Evolutionary conservation across 2,888 invertebrate genomes (phyloP), one percentile per base, ranked within the genome.

Genomic region (Spodoptera exigua): DNA sequence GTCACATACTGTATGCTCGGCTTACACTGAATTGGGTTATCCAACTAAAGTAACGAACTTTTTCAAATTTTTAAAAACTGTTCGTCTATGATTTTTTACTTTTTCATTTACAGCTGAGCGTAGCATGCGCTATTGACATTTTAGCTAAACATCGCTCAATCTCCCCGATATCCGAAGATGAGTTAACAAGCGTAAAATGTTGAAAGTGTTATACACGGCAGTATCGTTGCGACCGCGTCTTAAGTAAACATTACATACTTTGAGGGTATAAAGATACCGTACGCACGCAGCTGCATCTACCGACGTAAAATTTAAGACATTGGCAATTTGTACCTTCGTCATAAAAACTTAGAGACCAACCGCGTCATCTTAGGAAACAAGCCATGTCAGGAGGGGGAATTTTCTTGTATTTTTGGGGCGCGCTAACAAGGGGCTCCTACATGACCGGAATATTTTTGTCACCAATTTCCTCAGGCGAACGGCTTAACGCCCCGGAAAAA

Each of bases 371-470:
- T 83, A 78, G 80, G 84, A 84, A 87, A 87, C 84, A 87, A 84
- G 86, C 86, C 83, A 74, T 85, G 89, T 90, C 88, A 88, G 86
- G 67, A 77, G 81, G 82, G 82, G 86, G 78, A 82, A 83, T 87
- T 85, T 85, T 82, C 87, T 83, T 88, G 85, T 90, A 88, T 91
- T 90, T 87, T 86, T 86, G 81, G 84, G 82, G 84, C 78, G 80
- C 87, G 86, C 87, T 93, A 93, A 92, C 92, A 93, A 93, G 92
- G 86, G 87, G 82, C 81, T 73, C 70, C 82, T 88, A 90, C 93
- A 94, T 92, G 93, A 93, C 89, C 87, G 86, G 93, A 94, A 94
- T 94, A 93, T 90, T 92, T 90, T 89, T 87, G 89, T 89, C 91
- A 86, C 87, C 89, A 92, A 91, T 92, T 91, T 92, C 86, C 88